These are phyloP conservation scores for Dasypogon diadema DNA, from an alignment of 2,888 invertebrate genomes.

Conservation along the genomic window DNA sequence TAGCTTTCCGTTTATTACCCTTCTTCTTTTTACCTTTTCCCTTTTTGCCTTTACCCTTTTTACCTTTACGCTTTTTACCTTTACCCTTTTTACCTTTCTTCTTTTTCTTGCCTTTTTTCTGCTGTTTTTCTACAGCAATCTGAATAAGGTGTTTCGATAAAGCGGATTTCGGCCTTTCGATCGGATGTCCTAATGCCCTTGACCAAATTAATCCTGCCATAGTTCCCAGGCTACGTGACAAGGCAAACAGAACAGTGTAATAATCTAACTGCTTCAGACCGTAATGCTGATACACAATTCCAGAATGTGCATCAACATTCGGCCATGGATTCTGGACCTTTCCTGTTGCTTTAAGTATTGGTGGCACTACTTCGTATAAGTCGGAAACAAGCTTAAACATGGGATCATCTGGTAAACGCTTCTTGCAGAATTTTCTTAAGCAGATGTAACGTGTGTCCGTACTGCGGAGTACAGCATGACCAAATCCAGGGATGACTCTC, in stretches of 20 bases:
- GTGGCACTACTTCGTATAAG: conserved; percentile 82
- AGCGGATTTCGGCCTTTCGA: conserved; percentile 84
- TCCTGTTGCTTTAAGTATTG: conserved; percentile 79
- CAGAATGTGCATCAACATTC: conserved; percentile 89
- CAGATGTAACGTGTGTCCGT: conserved; percentile 82
- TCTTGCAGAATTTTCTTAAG: conserved; percentile 83
- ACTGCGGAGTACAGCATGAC: conserved; percentile 85
- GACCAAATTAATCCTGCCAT: conserved; percentile 83
- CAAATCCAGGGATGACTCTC: conserved; percentile 85
- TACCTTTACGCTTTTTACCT: no score
- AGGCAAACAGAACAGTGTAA: conserved; percentile 88
- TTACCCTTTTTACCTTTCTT: no score
- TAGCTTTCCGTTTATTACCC: no score
- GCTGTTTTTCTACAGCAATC: neutral
- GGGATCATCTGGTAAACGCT: conserved; percentile 82
- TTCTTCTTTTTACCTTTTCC: no score
- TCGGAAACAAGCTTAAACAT: conserved; percentile 80
- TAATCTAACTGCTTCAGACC: conserved; percentile 86
- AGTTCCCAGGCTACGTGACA: conserved; percentile 84
- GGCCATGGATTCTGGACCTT: conserved; percentile 92
- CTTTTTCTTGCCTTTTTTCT: neutral
- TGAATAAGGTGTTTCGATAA: conserved; percentile 70
- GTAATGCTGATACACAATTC: conserved; percentile 82
- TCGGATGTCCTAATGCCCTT: conserved; percentile 80
- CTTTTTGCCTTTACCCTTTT: no score